These are phyloP conservation scores for Nemotelus nigrinus DNA, from an alignment of 2,888 invertebrate genomes.

Conservation along the genomic window DNA sequence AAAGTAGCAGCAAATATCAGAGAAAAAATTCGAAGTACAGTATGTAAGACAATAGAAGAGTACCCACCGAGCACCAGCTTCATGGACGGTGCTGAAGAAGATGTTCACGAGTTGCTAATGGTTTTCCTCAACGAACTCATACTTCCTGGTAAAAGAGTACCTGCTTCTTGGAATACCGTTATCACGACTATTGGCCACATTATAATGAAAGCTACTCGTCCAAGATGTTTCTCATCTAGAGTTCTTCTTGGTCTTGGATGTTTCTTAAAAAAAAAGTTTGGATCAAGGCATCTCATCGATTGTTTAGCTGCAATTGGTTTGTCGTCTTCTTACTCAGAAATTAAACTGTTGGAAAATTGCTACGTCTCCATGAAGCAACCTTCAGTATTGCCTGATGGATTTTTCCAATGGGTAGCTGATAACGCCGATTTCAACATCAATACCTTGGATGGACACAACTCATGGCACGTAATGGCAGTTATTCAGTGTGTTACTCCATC, in stretches of 20 bases:
- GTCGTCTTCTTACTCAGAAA: constrained; percentile 30
- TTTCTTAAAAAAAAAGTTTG: too few species aligned
- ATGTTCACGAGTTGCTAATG: not conserved
- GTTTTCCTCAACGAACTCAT: not conserved
- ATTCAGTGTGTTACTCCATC: constrained; percentile 28
- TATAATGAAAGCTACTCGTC: too few species aligned
- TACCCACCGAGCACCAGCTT: not conserved
- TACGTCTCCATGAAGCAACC: not conserved
- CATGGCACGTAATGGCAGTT: constrained; percentile 16
- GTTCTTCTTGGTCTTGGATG: too few species aligned
- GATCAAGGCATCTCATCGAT: constrained; percentile 11
- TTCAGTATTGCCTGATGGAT: not conserved
- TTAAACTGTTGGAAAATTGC: constrained; percentile 17
- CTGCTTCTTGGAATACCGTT: too few species aligned
- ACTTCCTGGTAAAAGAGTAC: too few species aligned
- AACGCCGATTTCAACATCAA: too few species aligned
- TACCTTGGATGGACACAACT: constrained; percentile 33
- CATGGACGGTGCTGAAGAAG: not conserved
- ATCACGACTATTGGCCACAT: not conserved
- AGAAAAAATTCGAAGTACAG: not conserved
- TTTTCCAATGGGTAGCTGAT: too few species aligned
- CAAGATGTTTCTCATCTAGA: too few species aligned
- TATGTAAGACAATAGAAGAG: not conserved
- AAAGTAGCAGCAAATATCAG: not conserved
- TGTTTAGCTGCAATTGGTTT: constrained; percentile 19